A percentile compares a stretch with the other conserved stretches of the same genome.
These are phyloP conservation scores for Myotis findleyi DNA, from an alignment of 2,797 vertebrate species.

Conservation along the genomic window DNA sequence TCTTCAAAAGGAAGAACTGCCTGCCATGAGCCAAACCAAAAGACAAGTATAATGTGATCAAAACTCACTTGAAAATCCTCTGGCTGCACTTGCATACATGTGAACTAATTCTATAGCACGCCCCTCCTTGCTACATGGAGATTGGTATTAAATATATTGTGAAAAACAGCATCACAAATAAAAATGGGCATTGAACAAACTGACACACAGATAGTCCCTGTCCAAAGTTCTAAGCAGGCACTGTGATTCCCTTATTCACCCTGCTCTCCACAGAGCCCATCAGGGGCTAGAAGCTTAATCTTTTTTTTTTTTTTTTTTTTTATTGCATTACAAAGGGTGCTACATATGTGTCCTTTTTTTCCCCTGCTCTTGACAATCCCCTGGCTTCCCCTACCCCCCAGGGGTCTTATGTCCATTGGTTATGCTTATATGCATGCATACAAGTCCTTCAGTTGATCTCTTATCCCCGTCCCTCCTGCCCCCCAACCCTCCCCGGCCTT, in stretches of 20 bases:
- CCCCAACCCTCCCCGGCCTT: too few species aligned
- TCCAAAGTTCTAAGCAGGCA: neutral
- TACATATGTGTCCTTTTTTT: too few species aligned
- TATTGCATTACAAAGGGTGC: too few species aligned
- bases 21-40: neutral
- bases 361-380: too few species aligned
- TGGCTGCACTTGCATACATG: rapidly evolving
- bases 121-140: neutral
- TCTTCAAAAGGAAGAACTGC: conserved; percentile 23
- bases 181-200: neutral
- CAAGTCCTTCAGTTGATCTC: too few species aligned
- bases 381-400: too few species aligned
- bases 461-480: too few species aligned
- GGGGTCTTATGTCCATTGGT: too few species aligned
- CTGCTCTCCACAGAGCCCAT: too few species aligned
- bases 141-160: rapidly evolving
- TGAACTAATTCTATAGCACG: neutral
- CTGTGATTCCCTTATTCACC: rapidly evolving
- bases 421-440: too few species aligned
- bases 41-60: neutral
- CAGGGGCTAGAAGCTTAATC: neutral
- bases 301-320: too few species aligned
- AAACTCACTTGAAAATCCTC: neutral
- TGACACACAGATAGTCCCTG: rapidly evolving
- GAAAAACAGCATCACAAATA: neutral